Conservation (phyloP, 2,113 vertebrate species). For the Uropsilus gracilis region DNA sequence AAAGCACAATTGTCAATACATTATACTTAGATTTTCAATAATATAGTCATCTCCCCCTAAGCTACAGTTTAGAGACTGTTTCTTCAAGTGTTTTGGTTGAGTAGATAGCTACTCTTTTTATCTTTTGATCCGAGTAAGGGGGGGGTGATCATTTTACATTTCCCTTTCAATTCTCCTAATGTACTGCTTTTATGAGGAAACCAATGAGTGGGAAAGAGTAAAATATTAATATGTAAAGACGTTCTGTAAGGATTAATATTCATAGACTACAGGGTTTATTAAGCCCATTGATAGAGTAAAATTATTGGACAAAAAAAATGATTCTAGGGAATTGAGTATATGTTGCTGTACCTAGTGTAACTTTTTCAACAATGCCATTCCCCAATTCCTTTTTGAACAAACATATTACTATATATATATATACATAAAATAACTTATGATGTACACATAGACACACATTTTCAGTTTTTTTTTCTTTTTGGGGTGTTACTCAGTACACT, state of each 20-base stretch:
- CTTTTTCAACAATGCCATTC: background rate
- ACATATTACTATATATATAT: background rate
- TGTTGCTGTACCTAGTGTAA: background rate
- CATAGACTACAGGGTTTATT: background rate
- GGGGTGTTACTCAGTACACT: background rate
- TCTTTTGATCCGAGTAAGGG: background rate
- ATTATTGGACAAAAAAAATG: background rate
- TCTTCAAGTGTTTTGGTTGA: background rate
- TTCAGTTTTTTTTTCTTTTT: constrained; percentile 3
- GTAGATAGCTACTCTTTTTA: background rate
- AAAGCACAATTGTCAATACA: background rate
- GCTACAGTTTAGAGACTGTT: background rate
- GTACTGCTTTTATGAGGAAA: background rate
- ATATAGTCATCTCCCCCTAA: background rate
- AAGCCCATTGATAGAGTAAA: background rate
- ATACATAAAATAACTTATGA: background rate
- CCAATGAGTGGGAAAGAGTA: background rate
- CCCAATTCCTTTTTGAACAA: background rate
- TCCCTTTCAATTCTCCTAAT: background rate
- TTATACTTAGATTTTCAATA: background rate
- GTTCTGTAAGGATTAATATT: background rate
- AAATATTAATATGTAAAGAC: background rate
- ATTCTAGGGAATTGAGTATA: background rate
- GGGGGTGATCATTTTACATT: background rate
- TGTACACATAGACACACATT: background rate